Base-by-base conservation (phyloP, 2,797 vertebrate genomes). In the Hafferia zeledoni region DNA sequence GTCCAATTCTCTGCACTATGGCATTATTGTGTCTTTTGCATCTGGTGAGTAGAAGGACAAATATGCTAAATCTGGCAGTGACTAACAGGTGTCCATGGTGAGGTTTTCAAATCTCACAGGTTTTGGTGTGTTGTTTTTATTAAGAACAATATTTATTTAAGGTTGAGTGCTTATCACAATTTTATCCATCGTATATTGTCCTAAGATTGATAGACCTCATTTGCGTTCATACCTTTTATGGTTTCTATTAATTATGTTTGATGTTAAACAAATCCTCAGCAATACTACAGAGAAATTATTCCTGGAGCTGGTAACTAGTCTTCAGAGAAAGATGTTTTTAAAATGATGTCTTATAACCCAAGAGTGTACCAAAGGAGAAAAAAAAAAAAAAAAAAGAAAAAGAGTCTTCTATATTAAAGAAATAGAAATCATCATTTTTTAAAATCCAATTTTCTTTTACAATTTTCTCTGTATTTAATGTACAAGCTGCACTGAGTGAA, bases 351-450 rank as follows among this genome's bases (percentile, higher is more conserved):
- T 80, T 56, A 31, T 28, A 74, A 85, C 23, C 10, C 7, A 15
- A 13, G 30, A 13, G 6, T n/a, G 11, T 37, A 70, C 6, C 10
- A 69, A 33, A 50, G 15, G 5, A 37, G 4, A 1, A 3, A 4
- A 23, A 6, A 33, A 7, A 41, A 19, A 28, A 39, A 39, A 10
- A 39, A 39, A 39, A 39, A 39, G 37, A 37, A 37, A 31, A 30
- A 9, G 0, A 2, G 5, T 69, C 14, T 69, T 82, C 28, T 52
- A 9, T 60, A n/a, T n/a, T 84, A 67, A 71, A 88, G 33, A 72
- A 77, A 80, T 50, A 81, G 24, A 82, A 89, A 94, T 65, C 20
- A 70, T 80, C 55, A 18, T 77, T 74, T 92, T 92, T 95, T 83
- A 3, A 74, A 90, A 93, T 91, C 46, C 43, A 55, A 44, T 71